Percentiles rank a stretch among this genome's conserved stretches.
Evolutionary conservation across 2,797 vertebrate species (phyloP).

Genomic region (Aeoliscus strigatus): DNA sequence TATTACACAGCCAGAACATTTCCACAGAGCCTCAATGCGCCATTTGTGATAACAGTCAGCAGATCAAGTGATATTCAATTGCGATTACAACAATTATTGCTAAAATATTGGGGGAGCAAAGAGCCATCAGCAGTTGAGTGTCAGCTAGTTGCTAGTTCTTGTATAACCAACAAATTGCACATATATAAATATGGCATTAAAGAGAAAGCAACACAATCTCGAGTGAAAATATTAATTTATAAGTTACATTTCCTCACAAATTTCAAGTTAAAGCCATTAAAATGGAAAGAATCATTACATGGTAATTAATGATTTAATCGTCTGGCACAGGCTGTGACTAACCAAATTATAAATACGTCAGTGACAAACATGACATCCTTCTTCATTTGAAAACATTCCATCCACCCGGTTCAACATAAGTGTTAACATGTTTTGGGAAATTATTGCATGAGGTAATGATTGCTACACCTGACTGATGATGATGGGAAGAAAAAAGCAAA

Average conservation of each 20-base stretch:
- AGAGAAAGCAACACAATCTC: conserved; percentile 16
- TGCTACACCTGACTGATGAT: conserved; percentile 41
- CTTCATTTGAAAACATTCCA: conserved; percentile 42
- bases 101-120: conserved; percentile 18
- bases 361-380: conserved; percentile 14
- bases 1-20: conserved; percentile 24
- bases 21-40: conserved; percentile 42
- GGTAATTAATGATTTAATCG: conserved; percentile 39
- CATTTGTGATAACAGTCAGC: conserved; percentile 41
- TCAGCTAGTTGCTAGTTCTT: conserved; percentile 11
- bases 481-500: conserved; percentile 34
- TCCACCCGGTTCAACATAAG: conserved; percentile 42
- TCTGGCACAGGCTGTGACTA: conserved; percentile 17
- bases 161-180: conserved; percentile 27
- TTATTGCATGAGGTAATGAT: conserved; percentile 40
- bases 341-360: conserved; percentile 30
- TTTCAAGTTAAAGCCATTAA: conserved; percentile 25
- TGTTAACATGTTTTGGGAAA: conserved; percentile 20
- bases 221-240: conserved; percentile 12
- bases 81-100: conserved; percentile 46
- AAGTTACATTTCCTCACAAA: conserved; percentile 22
- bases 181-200: conserved; percentile 23
- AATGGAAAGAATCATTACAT: conserved; percentile 46
- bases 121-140: conserved; percentile 3
- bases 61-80: conserved; percentile 25